Evolutionary conservation across 2,797 vertebrate species (phyloP).

Genomic region (Cryptoprocta ferox): DNA sequence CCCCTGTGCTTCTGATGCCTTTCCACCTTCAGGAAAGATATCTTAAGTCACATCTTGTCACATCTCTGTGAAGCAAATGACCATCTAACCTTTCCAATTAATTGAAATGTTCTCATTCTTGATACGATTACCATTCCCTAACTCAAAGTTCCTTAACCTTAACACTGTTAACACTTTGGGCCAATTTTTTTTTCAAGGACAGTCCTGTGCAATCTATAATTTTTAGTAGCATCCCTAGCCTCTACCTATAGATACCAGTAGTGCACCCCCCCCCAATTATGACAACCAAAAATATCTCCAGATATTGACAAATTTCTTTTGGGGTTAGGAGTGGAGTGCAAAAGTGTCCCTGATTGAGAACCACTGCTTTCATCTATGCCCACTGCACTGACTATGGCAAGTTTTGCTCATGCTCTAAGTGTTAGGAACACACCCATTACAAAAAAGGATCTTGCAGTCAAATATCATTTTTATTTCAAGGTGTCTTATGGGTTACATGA

Average conservation of each 20-base stretch:
- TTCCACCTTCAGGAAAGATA: neutral
- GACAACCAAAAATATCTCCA: slow-evolving; percentile 16
- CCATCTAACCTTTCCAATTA: neutral
- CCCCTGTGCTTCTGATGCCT: neutral
- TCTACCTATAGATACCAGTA: neutral
- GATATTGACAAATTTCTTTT: neutral
- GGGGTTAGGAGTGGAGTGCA: neutral
- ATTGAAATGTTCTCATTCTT: slow-evolving; percentile 22
- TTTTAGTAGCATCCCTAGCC: neutral
- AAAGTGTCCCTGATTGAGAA: neutral
- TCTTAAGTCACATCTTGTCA: neutral
- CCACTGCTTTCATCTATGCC: neutral
- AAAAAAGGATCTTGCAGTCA: slow-evolving; percentile 15
- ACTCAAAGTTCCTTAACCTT: neutral
- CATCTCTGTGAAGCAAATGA: neutral
- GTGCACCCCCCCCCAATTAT: neutral
- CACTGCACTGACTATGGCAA: neutral
- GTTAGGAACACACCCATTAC: neutral
- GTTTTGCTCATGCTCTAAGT: neutral
- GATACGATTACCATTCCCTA: neutral
- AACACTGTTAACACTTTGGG: neutral
- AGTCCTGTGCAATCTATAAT: neutral
- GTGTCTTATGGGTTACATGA: neutral
- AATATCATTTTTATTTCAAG: slow-evolving; percentile 48
- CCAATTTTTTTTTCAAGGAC: slow-evolving; percentile 15